Evolutionary conservation across 2,113 vertebrate genomes (phyloP).

Genomic region (Athene cunicularia): DNA sequence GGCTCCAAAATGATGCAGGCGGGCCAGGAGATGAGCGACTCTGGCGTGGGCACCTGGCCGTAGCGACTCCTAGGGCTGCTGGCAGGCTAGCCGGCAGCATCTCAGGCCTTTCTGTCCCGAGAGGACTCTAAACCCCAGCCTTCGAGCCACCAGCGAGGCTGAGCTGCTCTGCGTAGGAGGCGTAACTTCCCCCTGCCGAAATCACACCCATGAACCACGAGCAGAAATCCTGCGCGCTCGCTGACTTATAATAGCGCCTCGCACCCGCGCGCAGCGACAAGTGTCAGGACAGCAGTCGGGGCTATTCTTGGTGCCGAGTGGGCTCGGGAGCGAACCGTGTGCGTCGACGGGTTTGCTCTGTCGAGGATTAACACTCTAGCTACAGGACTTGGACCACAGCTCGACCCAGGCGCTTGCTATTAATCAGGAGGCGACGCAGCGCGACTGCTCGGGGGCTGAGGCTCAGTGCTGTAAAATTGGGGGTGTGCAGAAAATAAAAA

Average conservation of each 20-base stretch:
- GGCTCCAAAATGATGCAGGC: neutral
- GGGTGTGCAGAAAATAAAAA: neutral
- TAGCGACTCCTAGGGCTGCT: neutral
- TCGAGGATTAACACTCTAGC: neutral
- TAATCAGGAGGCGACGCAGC: rapidly evolving
- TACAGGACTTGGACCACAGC: neutral
- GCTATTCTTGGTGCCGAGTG: neutral
- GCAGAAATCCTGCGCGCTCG: rapidly evolving
- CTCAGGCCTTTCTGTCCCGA: neutral
- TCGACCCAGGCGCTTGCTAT: rapidly evolving
- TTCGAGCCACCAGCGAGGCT: neutral
- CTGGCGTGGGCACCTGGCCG: neutral
- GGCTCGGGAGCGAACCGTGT: neutral
- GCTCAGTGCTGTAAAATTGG: neutral
- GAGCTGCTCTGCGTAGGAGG: neutral
- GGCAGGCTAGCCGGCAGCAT: neutral
- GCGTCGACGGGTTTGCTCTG: neutral
- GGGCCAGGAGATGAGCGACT: neutral
- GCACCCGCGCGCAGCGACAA: rapidly evolving
- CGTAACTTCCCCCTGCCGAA: rapidly evolving
- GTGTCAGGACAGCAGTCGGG: neutral
- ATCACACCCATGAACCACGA: rapidly evolving
- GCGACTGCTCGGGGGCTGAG: neutral
- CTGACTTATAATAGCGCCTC: neutral
- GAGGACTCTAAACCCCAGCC: neutral